A percentile compares a stretch with the other conserved stretches of the same genome.
These are phyloP conservation scores for Istiophorus platypterus DNA, from an alignment of 2,113 vertebrate species.

Conservation along the genomic window DNA sequence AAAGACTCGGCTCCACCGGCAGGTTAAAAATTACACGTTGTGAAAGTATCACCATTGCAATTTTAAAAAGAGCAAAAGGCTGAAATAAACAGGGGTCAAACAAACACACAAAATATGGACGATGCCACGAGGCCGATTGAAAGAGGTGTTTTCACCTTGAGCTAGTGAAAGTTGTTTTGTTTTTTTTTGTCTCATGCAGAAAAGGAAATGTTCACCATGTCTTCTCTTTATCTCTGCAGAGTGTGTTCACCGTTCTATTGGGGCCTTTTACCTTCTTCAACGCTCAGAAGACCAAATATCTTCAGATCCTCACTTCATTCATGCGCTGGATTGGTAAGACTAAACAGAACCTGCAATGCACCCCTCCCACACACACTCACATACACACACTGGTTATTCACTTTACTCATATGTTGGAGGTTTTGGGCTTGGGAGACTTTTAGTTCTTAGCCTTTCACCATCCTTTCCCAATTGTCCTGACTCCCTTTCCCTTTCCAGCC, in stretches of 20 bases:
- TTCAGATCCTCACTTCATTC: constrained; percentile 96
- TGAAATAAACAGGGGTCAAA: not conserved
- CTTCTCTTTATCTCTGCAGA: constrained; percentile 76
- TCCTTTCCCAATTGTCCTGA: not conserved
- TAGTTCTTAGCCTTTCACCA: not conserved
- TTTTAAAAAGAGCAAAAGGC: not conserved
- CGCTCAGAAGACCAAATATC: constrained; percentile 99
- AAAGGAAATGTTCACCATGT: not conserved
- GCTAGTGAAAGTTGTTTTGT: not conserved
- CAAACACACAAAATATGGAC: not conserved
- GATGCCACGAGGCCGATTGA: not conserved
- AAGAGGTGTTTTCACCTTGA: not conserved
- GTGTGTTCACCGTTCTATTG: constrained; percentile 89
- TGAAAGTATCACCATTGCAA: not conserved
- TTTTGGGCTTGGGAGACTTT: not conserved
- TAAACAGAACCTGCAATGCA: not conserved
- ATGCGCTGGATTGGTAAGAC: constrained; percentile 99
- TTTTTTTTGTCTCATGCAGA: not conserved
- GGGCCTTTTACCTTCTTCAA: constrained; percentile 99
- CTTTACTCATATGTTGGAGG: not conserved
- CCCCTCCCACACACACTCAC: too few species aligned
- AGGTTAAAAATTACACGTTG: not conserved
- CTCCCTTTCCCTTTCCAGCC: too few species aligned
- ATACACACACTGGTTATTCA: not conserved
- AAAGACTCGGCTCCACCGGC: not conserved